These are phyloP conservation scores for Dicyrtomina minuta DNA, from an alignment of 2,888 invertebrate genomes.

Conservation along the genomic window DNA sequence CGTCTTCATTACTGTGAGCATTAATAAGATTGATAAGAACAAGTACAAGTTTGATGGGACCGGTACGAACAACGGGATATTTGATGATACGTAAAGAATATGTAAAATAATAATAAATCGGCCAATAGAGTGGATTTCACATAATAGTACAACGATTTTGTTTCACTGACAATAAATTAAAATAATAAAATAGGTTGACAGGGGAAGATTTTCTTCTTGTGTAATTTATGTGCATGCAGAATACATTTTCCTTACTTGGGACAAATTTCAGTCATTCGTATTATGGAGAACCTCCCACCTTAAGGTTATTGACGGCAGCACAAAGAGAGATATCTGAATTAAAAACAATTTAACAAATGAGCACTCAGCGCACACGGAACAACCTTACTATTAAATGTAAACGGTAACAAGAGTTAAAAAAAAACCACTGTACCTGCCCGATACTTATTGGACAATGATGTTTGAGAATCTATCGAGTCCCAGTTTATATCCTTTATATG, in stretches of 20 bases:
- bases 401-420: background rate
- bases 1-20: no score
- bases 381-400: no score
- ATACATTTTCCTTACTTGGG: background rate
- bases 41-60: no score
- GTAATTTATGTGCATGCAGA: background rate
- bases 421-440: slow-evolving; percentile 17
- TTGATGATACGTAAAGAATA: no score
- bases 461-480: slow-evolving; percentile 19
- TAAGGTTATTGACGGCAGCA: slow-evolving; percentile 27
- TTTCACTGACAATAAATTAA: background rate
- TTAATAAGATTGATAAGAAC: no score
- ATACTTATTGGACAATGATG: slow-evolving; percentile 11
- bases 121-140: background rate
- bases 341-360: no score
- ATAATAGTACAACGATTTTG: no score
- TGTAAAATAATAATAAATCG: background rate
- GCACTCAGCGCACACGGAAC: no score
- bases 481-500: slow-evolving; percentile 23
- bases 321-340: slow-evolving; percentile 7
- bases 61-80: background rate
- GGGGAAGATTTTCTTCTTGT: background rate
- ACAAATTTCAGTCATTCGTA: slow-evolving; percentile 27
- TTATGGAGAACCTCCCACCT: slow-evolving; percentile 16
- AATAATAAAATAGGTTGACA: background rate